Base-by-base conservation (phyloP, 2,888 invertebrate genomes). In the Halocaridina rubra region DNA sequence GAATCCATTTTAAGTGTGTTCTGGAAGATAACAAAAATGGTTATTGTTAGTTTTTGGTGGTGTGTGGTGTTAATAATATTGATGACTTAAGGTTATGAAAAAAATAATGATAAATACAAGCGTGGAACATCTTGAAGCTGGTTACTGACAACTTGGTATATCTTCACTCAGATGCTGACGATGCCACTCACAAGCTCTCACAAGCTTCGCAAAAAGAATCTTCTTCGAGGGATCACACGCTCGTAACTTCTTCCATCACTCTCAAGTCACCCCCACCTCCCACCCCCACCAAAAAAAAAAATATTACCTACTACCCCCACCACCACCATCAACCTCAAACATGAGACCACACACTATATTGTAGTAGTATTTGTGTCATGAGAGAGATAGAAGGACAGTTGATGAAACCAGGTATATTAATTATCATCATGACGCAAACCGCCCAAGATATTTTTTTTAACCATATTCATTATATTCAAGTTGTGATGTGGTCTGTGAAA, bases 141-240 rank as follows among this genome's bases (percentile, higher is more conserved):
- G 84, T 77, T 84, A 87, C 85, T 87, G 85, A 87, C 85, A 85
- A 81, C 87, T 80, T 87, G 87, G 87, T 87, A 85, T n/a, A n/a
- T 87, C 87, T 87, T 77, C 87, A 87, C 87, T 87, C 87, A 87
- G 87, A 87, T 87, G 87, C 87, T 87, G 87, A 82, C 82, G 85
- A 64, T 71, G 82, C 76, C 87, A n/a, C n/a, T n/a, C n/a, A n/a
- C n/a, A 84, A 84, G 81, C 84, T 75, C 67, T 39, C 74, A 19
- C 81, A 82, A 74, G 67, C n/a, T n/a, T n/a, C n/a, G n/a, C n/a
- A n/a, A n/a, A n/a, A n/a, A n/a, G n/a, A n/a, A n/a, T n/a, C n/a
- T n/a, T 74, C 86, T 78, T 72, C 86, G 80, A 79, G 80, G 86
- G 82, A 82, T 80, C 84, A 79, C n/a, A n/a, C 84, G 79, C 78